Evolutionary conservation across 2,113 vertebrate genomes (phyloP), one percentile per base, ranked within the genome.

Genomic region (Burhinus bistriatus): DNA sequence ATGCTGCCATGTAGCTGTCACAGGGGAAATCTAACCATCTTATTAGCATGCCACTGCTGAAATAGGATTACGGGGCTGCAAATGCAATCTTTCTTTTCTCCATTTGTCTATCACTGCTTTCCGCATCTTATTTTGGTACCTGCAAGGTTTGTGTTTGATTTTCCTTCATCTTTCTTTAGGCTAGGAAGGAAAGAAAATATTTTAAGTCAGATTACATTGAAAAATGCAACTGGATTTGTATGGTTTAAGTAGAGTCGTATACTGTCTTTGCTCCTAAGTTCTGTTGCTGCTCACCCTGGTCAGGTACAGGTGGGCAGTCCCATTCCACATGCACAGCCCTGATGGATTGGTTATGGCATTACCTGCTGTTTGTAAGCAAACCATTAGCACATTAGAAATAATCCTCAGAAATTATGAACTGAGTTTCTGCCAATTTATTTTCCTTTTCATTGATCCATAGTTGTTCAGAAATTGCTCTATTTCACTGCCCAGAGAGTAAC

Each of bases 211-310:
- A 44, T 55, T 15, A 30, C 19, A 17, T 27, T 23, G 44, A 42
- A 65, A 75, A 79, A 59, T 51, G 25, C 22, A 57, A 15, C 22
- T 70, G 45, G 12, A 40, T 65, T 83, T 32, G 15, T 49, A 17
- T 10, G 9, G 18, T 42, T 75, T 20, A 23, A 26, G 27, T 12
- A 38, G 23, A 78, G 25, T 66, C 13, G 70, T 29, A 6, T 9
- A 1, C 3, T 29, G 29, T 7, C 23, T 58, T 65, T 2, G 2
- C 25, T 68, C 4, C 32, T 44, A 0, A 7, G 36, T 32, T 45
- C 13, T 32, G 34, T 19, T 61, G 47, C 68, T 62, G 54, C 47
- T 75, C 13, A 4, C n/a, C 15, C 17, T 55, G 17, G 18, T 19
- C 25, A 21, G 58, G 52, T 44, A 7, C 9, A 57, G 34, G 9